These are phyloP conservation scores for Bombus breviceps DNA, from an alignment of 1,140 invertebrate species.

Conservation along the genomic window DNA sequence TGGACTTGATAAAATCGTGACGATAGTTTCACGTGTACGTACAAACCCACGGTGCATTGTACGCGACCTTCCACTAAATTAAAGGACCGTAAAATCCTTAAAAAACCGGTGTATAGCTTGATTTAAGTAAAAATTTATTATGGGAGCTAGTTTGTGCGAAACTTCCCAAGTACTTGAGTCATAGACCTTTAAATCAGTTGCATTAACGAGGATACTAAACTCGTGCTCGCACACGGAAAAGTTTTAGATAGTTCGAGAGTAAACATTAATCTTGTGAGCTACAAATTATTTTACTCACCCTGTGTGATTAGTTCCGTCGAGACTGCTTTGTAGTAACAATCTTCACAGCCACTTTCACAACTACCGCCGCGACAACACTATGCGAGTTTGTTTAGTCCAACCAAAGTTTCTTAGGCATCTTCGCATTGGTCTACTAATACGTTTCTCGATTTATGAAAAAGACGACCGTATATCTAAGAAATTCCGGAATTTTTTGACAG, in stretches of 20 bases:
- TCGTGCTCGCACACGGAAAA: background rate
- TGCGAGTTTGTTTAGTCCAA: background rate
- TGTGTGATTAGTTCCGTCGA: slow-evolving; percentile 18
- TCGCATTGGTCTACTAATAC: background rate
- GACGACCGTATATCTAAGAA: background rate
- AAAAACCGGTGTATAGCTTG: background rate
- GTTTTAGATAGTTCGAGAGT: background rate
- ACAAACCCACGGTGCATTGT: background rate
- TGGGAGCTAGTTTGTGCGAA: background rate
- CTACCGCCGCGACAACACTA: slow-evolving; percentile 4
- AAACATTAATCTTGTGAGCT: slow-evolving; percentile 13
- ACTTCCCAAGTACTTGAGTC: background rate
- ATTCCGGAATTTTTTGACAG: background rate
- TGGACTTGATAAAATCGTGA: background rate
- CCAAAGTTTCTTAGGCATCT: background rate
- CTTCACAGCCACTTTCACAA: slow-evolving; percentile 34
- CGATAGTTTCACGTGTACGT: background rate
- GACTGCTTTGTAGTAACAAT: slow-evolving; percentile 10
- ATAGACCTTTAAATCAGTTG: background rate
- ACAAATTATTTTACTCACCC: slow-evolving; percentile 39
- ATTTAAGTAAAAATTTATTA: background rate
- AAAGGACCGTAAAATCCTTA: background rate
- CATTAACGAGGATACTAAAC: background rate
- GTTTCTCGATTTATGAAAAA: background rate
- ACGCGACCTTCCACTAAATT: background rate